Evolutionary conservation across 2,113 vertebrate species (phyloP), one percentile per base, ranked within the genome.

Genomic region (Ailuropoda melanoleuca): DNA sequence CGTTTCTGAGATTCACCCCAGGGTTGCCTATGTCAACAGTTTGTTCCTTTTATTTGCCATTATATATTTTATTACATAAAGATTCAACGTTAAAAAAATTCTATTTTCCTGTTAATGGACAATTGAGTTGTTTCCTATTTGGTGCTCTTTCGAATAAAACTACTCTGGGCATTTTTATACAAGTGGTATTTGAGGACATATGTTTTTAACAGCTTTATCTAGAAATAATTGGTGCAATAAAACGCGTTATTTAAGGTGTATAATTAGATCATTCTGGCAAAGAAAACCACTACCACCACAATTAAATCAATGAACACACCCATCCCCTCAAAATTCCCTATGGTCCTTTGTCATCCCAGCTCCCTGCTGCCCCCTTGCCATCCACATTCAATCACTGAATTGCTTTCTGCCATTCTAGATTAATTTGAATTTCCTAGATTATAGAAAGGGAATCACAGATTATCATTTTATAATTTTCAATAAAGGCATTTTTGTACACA

Each of bases 331-430:
- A 50, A 66, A 3, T 6, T 23, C 50, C 66, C 21, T 3, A 1
- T 17, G 10, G 66, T n/a, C 29, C 13, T 17, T 55, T 7, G 31
- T 19, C 18, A n/a, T 26, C 24, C 60, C 37, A 6, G 8, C 21
- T 24, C 18, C 2, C 15, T 12, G 3, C 2, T 7, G 6, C 15
- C 4, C 18, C 68, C 1, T 5, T 1, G 2, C 34, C 37, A 8
- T 12, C 48, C 26, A 29, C 24, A 10, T 12, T 14, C 15, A 7
- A 12, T 4, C 74, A 23, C 23, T 6, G 55, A 46, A 5, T 24
- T 60, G 34, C 46, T 74, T 29, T 55, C 74, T 64, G 43, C 43
- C 55, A 10, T 13, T 3, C 12, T 1, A 10, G 21, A 64, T 56
- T 43, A 23, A 46, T 29, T 11, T n/a, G 62, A 43, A 46, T 48